A percentile compares a stretch with the other conserved stretches of the same genome.
These are phyloP conservation scores for Eutrigla gurnardus DNA, from an alignment of 2,797 vertebrate genomes.

Conservation along the genomic window DNA sequence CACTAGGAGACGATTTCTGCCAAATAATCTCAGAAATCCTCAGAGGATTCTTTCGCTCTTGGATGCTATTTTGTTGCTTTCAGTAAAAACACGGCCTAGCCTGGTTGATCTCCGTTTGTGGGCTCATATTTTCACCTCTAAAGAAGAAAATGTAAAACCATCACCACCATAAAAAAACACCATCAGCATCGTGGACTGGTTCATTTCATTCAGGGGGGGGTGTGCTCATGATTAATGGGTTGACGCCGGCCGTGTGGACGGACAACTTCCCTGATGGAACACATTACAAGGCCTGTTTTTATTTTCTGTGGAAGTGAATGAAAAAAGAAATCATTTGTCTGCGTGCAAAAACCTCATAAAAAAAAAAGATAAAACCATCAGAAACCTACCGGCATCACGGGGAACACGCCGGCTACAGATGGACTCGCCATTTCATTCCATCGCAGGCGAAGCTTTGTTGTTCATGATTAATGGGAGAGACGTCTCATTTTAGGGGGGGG, in stretches of 20 bases:
- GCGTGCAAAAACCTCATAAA: conserved; percentile 66
- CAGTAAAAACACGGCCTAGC: conserved; percentile 15
- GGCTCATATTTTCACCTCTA: conserved; percentile 29
- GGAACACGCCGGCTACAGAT: conserved; percentile 31
- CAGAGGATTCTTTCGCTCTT: conserved; percentile 3
- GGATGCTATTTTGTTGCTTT: conserved; percentile 21
- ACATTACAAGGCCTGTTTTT: conserved; percentile 66
- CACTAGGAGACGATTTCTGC: conserved; percentile 7
- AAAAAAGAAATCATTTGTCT: conserved; percentile 46
- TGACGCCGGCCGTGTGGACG: conserved; percentile 45
- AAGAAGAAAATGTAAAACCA: conserved; percentile 15
- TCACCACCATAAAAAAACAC: conserved; percentile 12
- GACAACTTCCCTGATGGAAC: conserved; percentile 61
- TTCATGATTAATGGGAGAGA: conserved; percentile 68
- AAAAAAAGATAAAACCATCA: conserved; percentile 49
- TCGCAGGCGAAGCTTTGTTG: conserved; percentile 45
- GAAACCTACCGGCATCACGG: conserved; percentile 10
- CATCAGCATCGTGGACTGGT: conserved; percentile 30
- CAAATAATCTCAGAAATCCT: conserved; percentile 35
- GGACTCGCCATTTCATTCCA: conserved; percentile 28
- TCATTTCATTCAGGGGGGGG: conserved; percentile 39
- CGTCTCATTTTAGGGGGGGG: conserved; percentile 50
- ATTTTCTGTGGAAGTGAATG: conserved; percentile 54
- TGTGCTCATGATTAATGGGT: conserved; percentile 63
- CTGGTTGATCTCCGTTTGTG: conserved; percentile 38